Evolutionary conservation across 23 tunicate genomes (phyloP).

Genomic region (Halocynthia roretzi): DNA sequence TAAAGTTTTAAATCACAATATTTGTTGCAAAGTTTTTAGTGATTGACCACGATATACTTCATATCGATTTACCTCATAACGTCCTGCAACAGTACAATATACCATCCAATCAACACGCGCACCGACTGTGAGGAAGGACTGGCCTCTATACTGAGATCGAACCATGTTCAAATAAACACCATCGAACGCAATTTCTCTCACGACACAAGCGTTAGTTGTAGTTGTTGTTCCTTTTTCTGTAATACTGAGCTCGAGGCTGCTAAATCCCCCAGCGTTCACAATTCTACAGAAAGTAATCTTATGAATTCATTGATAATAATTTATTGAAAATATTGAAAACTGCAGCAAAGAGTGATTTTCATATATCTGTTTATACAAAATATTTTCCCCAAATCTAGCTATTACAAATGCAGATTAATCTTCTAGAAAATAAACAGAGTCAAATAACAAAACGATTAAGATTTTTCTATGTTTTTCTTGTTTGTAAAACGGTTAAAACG

Average conservation of each 20-base stretch:
- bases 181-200: conserved; percentile 13
- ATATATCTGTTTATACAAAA: no score
- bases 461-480: no score
- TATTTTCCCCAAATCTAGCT: no score
- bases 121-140: not conserved
- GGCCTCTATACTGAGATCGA: not conserved
- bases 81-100: not conserved
- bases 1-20: not conserved
- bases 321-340: no score
- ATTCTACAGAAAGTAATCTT: not conserved
- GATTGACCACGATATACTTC: no score
- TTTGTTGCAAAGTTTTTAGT: not conserved
- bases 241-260: not conserved
- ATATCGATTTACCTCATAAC: conserved; percentile 18
- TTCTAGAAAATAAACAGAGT: no score
- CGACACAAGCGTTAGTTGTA: conserved; percentile 1
- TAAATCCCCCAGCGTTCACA: conserved; percentile 10
- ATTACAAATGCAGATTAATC: no score
- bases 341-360: no score
- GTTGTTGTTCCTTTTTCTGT: not conserved
- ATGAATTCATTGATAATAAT: not conserved
- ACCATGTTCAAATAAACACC: conserved; percentile 1
- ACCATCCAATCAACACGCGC: conserved; percentile 16
- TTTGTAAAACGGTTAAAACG: no score
- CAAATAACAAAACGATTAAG: no score